Evolutionary conservation across 1,140 invertebrate genomes (phyloP).

Genomic region (Acyrthosiphon pisum): DNA sequence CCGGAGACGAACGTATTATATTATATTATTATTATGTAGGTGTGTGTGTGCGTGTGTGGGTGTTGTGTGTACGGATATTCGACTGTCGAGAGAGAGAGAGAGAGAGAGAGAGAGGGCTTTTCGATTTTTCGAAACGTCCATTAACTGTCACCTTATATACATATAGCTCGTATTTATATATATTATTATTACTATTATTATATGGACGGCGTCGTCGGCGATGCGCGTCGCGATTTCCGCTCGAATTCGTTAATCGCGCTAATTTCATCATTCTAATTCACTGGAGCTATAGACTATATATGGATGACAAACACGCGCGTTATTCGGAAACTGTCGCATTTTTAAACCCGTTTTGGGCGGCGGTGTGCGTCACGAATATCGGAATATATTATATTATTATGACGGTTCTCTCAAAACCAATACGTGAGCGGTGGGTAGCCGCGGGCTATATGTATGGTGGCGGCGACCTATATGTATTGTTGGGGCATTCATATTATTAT

Average conservation of each 20-base stretch:
- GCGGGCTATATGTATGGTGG: neutral
- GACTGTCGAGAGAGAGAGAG: neutral
- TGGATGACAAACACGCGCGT: neutral
- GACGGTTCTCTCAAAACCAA: neutral
- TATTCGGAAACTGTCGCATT: constrained; percentile 17
- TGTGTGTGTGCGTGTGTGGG: no score
- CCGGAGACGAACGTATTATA: neutral
- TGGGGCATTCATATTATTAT: neutral
- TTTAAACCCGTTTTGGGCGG: constrained; percentile 26
- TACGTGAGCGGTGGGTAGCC: neutral
- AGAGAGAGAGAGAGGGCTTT: neutral
- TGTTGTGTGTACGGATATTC: neutral
- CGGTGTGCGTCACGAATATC: neutral
- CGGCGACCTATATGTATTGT: neutral
- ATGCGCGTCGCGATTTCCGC: constrained; percentile 5
- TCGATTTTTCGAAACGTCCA: neutral
- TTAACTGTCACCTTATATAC: neutral
- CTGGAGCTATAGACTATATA: neutral
- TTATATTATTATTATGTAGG: neutral
- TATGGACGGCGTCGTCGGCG: neutral
- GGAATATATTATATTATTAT: neutral
- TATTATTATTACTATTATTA: neutral
- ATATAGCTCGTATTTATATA: neutral
- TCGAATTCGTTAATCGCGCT: constrained; percentile 33
- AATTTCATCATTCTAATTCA: constrained; percentile 29